Base-by-base conservation (phyloP, 2,888 invertebrate species). In the Dynastes hyllus region DNA sequence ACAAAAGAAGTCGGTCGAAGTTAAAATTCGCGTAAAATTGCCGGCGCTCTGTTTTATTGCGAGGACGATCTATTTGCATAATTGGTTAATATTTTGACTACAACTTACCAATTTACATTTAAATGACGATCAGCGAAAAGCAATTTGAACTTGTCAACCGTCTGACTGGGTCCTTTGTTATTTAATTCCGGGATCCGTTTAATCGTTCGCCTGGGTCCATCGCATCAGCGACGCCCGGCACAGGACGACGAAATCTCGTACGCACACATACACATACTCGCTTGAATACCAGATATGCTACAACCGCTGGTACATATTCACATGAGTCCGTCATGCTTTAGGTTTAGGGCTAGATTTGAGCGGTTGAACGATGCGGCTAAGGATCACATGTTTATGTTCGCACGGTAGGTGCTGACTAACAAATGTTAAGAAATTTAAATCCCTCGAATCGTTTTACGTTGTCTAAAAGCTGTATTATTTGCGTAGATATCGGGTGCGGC, bases 141-240 rank as follows among this genome's bases (percentile, higher is more conserved):
- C 89, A 89, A 89, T 89, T 89, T 89, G 88, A 88, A 89, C 86
- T 89, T 89, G 89, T 89, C 89, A 89, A 88, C 86, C 88, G 89
- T 88, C 87, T 88, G 88, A 88, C 86, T 87, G 88, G 84, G 85
- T 87, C 89, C 88, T 88, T 89, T 89, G 89, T 89, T 87, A 87
- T 87, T 87, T 88, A 88, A 88, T 88, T 88, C 87, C 84, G 86
- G 86, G 87, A 82, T 87, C 87, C 83, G 85, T 87, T 87, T 87
- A 87, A 87, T 87, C 87, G 86, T 84, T 83, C 27, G 40, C 45
- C 63, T 22, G 11, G 67, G 50, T 50, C 67, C 67, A 50, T 50
- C 16, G 45, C 67, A 27, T 16, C 67, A 67, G 16, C 37, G n/a
- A 40, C 65, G 37, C 16, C 37, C 27, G 70, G 27, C 53, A 45